Evolutionary conservation across 2,797 vertebrate species (phyloP), one percentile per base, ranked within the genome.

Genomic region (Xenops minutus): DNA sequence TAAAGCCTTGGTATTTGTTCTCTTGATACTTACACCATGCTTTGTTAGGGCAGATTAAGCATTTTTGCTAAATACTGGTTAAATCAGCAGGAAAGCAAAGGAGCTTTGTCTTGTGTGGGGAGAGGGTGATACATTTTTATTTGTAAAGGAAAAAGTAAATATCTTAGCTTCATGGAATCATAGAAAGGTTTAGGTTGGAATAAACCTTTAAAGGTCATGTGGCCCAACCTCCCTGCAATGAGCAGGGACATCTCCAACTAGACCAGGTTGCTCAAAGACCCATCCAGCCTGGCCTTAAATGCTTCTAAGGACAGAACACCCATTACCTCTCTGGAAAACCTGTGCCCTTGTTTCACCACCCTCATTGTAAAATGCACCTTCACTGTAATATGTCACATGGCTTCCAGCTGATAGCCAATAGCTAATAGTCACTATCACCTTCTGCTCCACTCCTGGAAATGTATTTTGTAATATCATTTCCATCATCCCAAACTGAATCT

Each of bases 1-100:
- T 95, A 95, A 92, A 96, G 85, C 85, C 79, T 91, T 91, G 92
- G 89, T 96, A 96, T 96, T 95, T 95, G 96, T 92, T 95, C 96
- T 89, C 94, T 92, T 94, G 95, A 91, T 87, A 95, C 83, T 87
- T 76, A 79, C 46, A 72, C 81, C 2, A 30, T 0, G 12, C 83
- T 92, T 94, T 94, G 89, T 85, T 77, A 92, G 49, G 93, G 92
- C 82, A 93, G 84, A 97, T 95, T 77, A 94, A 86, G 94, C 77
- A 48, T 87, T 93, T 95, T 90, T 95, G 74, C 94, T 92, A 95
- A 96, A 91, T 93, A 66, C 51, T 43, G 26, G 85, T 82, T 93
- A 85, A 95, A 95, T 79, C 77, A 64, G 71, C 52, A 71, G 67
- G 55, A 91, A 92, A 86, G 66, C 0, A 3, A 76, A 80, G 66